Evolutionary conservation across 2,797 vertebrate genomes (phyloP), one percentile per base, ranked within the genome.

Genomic region (Petrocephalus sullivani): DNA sequence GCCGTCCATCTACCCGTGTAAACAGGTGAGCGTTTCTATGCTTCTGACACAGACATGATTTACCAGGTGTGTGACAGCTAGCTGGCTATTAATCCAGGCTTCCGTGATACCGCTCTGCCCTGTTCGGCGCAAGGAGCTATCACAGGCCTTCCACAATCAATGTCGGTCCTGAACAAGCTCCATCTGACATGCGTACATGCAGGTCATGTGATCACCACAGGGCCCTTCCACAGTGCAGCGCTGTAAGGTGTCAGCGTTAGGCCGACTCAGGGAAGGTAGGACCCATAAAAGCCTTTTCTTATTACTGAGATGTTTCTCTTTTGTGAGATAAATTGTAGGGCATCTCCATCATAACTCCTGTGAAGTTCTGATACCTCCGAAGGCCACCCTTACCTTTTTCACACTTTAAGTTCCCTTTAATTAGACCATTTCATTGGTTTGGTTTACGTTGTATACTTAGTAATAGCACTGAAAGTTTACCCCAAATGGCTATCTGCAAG

Each of bases 371-470:
- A 58, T 92, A 93, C 92, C 92, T 90, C 64, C 0, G 10, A 0
- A 91, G 89, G 19, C 85, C 82, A 53, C 90, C 91, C 92, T 90
- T 91, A 53, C 10, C 46, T 91, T 93, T 93, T 94, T 95, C 93
- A 90, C 16, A 53, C 85, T 90, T 93, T 93, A 92, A 92, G 90
- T 93, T 94, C 94, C 71, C 93, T 92, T 91, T 90, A 41, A 51
- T 81, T 4, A 60, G 92, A 82, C 88, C 87, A 85, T 46, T 46
- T 89, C 71, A 87, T 88, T 81, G 67, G 85, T 88, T 19, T 41
- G 61, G 23, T 12, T 64, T 33, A 33, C 4, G 33, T 37, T 67
- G 10, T 37, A 14, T 46, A 23, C 71, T 46, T 46, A 46, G 3
- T 46, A 4, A 46, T 46, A 46, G 41, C 41, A 46, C 41, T 46